A percentile compares a stretch with the other conserved stretches of the same genome.
Conservation (phyloP, 1,140 invertebrate species). For the Stegodyphus mimosarum region DNA sequence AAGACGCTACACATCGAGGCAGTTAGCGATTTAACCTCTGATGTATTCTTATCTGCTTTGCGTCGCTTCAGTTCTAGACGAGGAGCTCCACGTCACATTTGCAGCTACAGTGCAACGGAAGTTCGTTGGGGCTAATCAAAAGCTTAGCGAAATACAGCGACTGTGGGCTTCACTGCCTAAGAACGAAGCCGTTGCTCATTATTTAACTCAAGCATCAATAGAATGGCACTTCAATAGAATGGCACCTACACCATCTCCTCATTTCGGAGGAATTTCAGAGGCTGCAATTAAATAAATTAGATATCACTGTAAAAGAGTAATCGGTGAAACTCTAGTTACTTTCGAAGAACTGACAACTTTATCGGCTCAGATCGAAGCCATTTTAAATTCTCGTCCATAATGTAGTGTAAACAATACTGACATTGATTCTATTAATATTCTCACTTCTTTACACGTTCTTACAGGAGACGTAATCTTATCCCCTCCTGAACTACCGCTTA, state of each 20-base stretch:
- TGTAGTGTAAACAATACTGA: neutral
- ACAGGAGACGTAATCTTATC: neutral
- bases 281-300: slow-evolving; percentile 8
- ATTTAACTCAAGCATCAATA: neutral
- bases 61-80: slow-evolving; percentile 67
- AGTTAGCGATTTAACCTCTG: slow-evolving; percentile 66
- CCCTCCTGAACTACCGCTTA: neutral
- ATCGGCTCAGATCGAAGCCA: slow-evolving; percentile 6
- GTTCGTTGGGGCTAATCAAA: slow-evolving; percentile 33
- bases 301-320: too few species aligned
- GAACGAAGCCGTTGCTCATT: neutral
- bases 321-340: neutral
- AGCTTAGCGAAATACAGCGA: slow-evolving; percentile 2
- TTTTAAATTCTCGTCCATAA: slow-evolving; percentile 29
- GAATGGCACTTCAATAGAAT: slow-evolving; percentile 40
- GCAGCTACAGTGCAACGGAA: slow-evolving; percentile 7
- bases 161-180: neutral
- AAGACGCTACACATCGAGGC: slow-evolving; percentile 69
- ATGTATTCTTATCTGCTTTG: slow-evolving; percentile 67
- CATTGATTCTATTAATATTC: neutral
- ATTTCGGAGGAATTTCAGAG: slow-evolving; percentile 43
- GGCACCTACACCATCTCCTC: slow-evolving; percentile 11
- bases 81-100: slow-evolving; percentile 27
- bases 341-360: slow-evolving; percentile 33
- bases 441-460: slow-evolving; percentile 1